Evolutionary conservation across 1,140 invertebrate genomes (phyloP), one percentile per base, ranked within the genome.

Genomic region (Heliconius melpomene): DNA sequence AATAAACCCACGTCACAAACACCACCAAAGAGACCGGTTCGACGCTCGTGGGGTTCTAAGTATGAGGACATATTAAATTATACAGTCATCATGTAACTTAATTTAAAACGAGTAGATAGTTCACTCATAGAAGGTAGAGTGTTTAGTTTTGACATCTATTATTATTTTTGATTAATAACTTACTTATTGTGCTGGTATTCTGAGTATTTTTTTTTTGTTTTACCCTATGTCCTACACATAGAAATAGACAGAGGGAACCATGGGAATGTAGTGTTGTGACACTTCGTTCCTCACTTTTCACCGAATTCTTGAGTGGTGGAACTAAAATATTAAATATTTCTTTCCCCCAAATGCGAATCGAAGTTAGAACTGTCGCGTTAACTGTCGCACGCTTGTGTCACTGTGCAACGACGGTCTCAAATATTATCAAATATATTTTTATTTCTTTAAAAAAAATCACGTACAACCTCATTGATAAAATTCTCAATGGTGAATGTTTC

Each of bases 11-110:
- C 87, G 83, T 90, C 87, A 89, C 89, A 88, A 89, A 90, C 90
- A 90, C 89, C 83, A 88, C 87, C 90, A 90, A 90, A 86, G 87
- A 87, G 82, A 92, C 91, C 91, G 91, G 91, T 93, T 91, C 84
- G 84, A 52, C 74, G 80, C 83, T 80, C 83, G 40, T 16, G 87
- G 86, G 82, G 81, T 87, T 84, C 82, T 86, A 86, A 85, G 81
- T 85, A 86, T 85, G 83, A 88, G 90, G 85, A 90, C 83, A 78
- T 79, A 87, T 86, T 88, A 86, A 85, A 88, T 87, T 88, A 89
- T 89, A 90, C 83, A 86, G 81, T 82, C 85, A 83, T 79, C 83
- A 80, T 72, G 52, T 74, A 50, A 80, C 72, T 80, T 80, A 80
- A 81, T 81, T 77, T 79, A 60, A 76, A 74, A 36, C 7, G 32